Base-by-base conservation (phyloP, 2,797 vertebrate genomes). In the Zenarchopterus dispar region DNA sequence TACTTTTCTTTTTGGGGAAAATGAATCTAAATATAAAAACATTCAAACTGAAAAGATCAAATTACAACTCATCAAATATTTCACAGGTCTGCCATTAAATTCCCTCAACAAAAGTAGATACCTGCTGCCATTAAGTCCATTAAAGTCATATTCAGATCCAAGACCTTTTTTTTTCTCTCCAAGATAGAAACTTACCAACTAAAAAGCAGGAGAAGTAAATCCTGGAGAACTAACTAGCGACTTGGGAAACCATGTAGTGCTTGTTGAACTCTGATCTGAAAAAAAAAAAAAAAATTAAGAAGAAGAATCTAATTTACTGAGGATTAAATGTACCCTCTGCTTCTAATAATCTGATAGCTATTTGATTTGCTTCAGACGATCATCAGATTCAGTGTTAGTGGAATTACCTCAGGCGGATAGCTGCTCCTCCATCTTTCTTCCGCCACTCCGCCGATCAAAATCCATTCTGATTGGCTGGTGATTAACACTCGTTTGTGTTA, bases 381-480 rank as follows among this genome's bases (percentile, higher is more conserved):
- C 10, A 77, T 82, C 65, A 80, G 72, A 86, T 73, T 71, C 55
- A 72, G 75, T 56, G 69, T 81, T 56, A 79, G 61, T 78, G 74
- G 60, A 86, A 84, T 91, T 92, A 92, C 90, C 91, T 92, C 83
- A 19, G 71, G 69, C 64, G 56, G 82, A 65, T 19, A 77, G 87
- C 42, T 63, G 87, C 85, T 89, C 84, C 89, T 88, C 69, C 78
- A 46, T 84, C 82, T 84, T 69, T 87, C 84, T 70, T 85, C 82
- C 70, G 81, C 62, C 69, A 84, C 83, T 84, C 85, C 72, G 89
- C 88, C 84, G 80, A 90, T 87, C 81, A 91, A 89, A 88, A 88
- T 88, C 89, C 88, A 90, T 50, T 89, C 59, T 81, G 82, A 89
- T 78, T 84, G 90, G 90, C 88, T 88, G 87, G 78, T 84, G 88